Base-by-base conservation (phyloP, 2,113 vertebrate genomes). In the Mus pahari region DNA sequence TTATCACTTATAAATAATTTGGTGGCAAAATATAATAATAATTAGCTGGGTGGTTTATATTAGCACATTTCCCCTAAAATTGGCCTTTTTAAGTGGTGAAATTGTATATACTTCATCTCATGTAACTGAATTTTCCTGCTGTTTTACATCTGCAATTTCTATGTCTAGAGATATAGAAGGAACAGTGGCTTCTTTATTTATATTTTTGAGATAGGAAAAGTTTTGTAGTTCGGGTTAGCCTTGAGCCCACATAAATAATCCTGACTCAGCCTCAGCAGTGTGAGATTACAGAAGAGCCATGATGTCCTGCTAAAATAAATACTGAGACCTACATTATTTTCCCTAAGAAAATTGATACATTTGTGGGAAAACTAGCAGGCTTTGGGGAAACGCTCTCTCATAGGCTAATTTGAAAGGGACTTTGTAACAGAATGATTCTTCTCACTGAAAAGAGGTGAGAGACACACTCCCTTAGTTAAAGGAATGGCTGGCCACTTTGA, bases 1-100 rank as follows among this genome's bases (percentile, higher is more conserved):
- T 97, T 87, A 83, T 82, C 68, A 64, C 16, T 11, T 94, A n/a
- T 74, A 90, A 53, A 92, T 81, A 86, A 86, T 82, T 75, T 82
- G 39, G 13, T 19, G 31, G 5, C 3, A 90, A 68, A 90, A 20
- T 62, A 13, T 58, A 86, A 73, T 4, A 92, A 26, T 60, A 75
- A 26, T 70, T 88, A 55, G 8, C 28, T 55, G 20, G 36, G 36
- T 19, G 82, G 7, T 73, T 3, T 60, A 75, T 17, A 90, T 77
- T 39, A 90, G 60, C 10, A 81, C 1, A 26, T n/a, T 86, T 19
- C 53, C 19, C 42, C 12, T 39, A n/a, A 87, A 92, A 71, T 19
- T 90, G 70, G 36, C 60, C 17, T 83, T 94, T 92, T 96, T 19
- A 19, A 31, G 55, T 66, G 31, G 75, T 87, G n/a, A 94, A 87